Percentiles rank a stretch among this genome's conserved stretches.
Conservation (phyloP, 2,797 vertebrate species). For the Otus scops region DNA sequence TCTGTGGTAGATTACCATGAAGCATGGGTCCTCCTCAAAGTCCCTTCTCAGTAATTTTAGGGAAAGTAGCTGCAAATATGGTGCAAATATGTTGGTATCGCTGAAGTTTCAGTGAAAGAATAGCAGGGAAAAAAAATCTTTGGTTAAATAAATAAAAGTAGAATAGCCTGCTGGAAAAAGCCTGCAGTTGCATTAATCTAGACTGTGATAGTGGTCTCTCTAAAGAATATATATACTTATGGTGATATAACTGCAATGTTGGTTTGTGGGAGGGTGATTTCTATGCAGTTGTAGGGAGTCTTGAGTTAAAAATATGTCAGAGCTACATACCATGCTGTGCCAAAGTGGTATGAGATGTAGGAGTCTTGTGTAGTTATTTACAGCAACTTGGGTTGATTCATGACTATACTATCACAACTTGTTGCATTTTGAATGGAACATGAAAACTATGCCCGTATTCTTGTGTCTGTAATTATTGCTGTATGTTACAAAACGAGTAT, state of each 20-base stretch:
- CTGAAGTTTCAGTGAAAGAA: not conserved
- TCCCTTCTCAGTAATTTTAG: not conserved
- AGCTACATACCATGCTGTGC: not conserved
- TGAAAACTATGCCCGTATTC: fast-evolving
- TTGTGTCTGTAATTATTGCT: not conserved
- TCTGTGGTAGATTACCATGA: not conserved
- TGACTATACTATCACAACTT: not conserved
- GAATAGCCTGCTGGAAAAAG: not conserved
- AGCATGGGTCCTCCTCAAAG: not conserved
- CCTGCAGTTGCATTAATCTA: not conserved
- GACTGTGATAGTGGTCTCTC: not conserved
- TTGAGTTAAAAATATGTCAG: not conserved
- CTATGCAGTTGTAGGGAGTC: not conserved
- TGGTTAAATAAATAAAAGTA: not conserved
- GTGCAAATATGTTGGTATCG: not conserved
- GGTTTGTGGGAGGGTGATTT: not conserved
- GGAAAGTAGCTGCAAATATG: not conserved
- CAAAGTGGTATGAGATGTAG: not conserved
- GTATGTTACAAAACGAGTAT: not conserved
- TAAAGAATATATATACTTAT: not conserved
- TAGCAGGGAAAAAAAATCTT: not conserved
- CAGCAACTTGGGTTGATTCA: not conserved
- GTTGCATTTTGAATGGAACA: not conserved
- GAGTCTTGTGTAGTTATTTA: not conserved
- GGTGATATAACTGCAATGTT: not conserved